A percentile compares a stretch with the other conserved stretches of the same genome.
These are phyloP conservation scores for Ateles fusciceps DNA, from an alignment of 2,797 vertebrate species.

Conservation along the genomic window DNA sequence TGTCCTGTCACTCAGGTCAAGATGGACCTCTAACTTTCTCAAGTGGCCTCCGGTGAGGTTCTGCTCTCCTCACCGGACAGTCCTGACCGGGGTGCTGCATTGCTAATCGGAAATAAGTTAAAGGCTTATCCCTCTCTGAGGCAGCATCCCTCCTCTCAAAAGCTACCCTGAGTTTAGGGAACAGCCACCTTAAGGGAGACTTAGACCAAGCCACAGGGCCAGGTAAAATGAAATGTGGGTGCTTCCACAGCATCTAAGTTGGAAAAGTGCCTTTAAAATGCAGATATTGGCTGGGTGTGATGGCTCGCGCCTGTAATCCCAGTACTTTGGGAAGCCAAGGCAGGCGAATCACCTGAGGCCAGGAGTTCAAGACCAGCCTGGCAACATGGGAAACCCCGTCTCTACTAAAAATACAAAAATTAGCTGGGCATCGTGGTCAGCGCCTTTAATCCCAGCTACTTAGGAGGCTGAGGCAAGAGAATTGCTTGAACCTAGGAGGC, in stretches of 20 bases:
- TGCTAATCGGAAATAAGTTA: rapidly evolving
- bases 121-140: background rate
- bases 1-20: background rate
- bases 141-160: background rate
- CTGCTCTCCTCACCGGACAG: rapidly evolving
- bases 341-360: too few species aligned
- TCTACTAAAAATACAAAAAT: too few species aligned
- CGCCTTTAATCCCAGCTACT: too few species aligned
- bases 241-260: background rate
- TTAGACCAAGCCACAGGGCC: background rate
- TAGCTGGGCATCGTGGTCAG: too few species aligned
- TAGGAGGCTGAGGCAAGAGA: too few species aligned
- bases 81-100: background rate
- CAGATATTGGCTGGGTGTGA: too few species aligned
- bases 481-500: too few species aligned
- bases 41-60: background rate
- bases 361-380: too few species aligned
- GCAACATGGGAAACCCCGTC: too few species aligned
- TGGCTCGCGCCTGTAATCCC: too few species aligned
- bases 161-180: background rate
- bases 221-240: background rate
- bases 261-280: background rate
- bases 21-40: background rate
- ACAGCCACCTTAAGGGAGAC: background rate
- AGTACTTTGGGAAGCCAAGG: too few species aligned